Conservation (phyloP, 2,113 vertebrate species). For the Otis tarda region DNA sequence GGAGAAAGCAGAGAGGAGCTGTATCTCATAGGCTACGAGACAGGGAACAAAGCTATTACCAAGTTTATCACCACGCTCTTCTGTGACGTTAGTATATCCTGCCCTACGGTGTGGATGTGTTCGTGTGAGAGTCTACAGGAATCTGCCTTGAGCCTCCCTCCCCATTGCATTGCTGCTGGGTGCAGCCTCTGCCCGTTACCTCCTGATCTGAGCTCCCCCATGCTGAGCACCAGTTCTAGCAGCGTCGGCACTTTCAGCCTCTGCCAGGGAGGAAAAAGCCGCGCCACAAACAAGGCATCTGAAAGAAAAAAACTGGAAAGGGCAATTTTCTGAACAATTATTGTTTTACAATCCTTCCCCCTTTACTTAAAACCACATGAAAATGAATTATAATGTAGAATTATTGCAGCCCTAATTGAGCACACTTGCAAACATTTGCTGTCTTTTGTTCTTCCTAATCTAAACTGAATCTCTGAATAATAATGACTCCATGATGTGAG, state of each 20-base stretch:
- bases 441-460: constrained; percentile 53
- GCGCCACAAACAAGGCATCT: not conserved
- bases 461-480: constrained; percentile 59
- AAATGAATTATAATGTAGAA: not conserved
- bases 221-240: not conserved
- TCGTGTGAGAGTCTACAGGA: not conserved
- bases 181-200: not conserved
- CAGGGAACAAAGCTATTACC: not conserved
- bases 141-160: not conserved
- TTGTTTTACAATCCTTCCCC: not conserved
- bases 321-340: not conserved
- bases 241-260: not conserved
- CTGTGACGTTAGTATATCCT: not conserved
- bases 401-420: not conserved
- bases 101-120: not conserved
- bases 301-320: not conserved
- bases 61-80: not conserved
- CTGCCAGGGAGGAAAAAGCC: not conserved
- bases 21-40: not conserved
- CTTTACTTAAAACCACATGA: not conserved
- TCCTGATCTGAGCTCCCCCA: not conserved
- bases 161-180: not conserved
- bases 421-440: constrained; percentile 1
- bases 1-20: not conserved
- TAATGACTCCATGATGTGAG: not conserved